Conservation (phyloP, 2,797 vertebrate genomes). For the Myoxocephalus aenaeus region DNA sequence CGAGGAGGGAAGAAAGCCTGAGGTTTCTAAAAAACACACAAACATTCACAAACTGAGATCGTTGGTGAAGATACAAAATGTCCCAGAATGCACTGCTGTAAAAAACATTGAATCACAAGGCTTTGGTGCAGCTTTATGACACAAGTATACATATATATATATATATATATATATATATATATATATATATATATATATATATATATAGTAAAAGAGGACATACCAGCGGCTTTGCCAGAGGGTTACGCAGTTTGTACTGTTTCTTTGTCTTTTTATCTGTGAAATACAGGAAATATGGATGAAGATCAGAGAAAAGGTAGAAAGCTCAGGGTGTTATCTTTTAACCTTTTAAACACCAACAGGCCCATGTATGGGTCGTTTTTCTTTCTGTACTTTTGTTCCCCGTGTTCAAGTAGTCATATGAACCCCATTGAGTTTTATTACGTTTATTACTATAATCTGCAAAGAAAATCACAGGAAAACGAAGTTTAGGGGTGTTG, state of each 20-base stretch:
- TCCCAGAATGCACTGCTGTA: conserved; percentile 4
- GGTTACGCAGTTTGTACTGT: conserved; percentile 60
- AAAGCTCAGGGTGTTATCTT: neutral
- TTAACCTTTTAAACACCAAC: too few relatives aligned
- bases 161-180: neutral
- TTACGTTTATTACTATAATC: too few relatives aligned
- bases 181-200: neutral
- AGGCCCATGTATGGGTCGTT: too few relatives aligned
- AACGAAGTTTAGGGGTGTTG: too few relatives aligned
- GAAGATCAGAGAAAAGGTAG: neutral
- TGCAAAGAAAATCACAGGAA: too few relatives aligned
- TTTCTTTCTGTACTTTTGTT: too few relatives aligned
- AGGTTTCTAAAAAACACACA: conserved; percentile 74
- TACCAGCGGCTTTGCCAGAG: conserved; percentile 41
- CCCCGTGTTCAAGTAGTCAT: too few relatives aligned
- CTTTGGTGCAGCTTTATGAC: neutral
- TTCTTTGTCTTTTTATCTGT: conserved; percentile 78
- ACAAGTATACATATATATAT: neutral
- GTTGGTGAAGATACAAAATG: neutral
- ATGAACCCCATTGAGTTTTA: too few relatives aligned
- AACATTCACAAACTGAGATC: neutral
- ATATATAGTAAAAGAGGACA: neutral
- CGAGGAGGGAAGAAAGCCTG: conserved; percentile 65
- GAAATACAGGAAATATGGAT: conserved; percentile 11
- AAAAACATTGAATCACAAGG: too few relatives aligned